Evolutionary conservation across 2,888 invertebrate genomes (phyloP).

Genomic region (Pachliopta kotzebuea): DNA sequence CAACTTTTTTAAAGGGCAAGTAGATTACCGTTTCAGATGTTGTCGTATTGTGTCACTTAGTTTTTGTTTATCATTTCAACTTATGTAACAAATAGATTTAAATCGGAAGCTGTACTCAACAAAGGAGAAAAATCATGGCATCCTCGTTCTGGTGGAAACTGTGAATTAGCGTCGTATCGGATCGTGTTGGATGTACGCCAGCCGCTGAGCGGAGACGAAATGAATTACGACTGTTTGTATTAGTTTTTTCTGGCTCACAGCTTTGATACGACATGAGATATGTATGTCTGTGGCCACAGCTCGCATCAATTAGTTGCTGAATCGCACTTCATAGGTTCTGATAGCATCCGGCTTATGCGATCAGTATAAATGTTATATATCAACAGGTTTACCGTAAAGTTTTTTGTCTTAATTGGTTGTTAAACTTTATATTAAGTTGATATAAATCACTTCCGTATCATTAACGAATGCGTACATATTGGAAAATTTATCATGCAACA

Average conservation of each 20-base stretch:
- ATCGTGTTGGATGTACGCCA: constrained; percentile 34
- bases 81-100: not conserved
- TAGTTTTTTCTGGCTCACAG: constrained; percentile 29
- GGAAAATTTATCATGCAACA: no score
- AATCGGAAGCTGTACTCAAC: not conserved
- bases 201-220: constrained; percentile 24
- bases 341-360: constrained; percentile 16
- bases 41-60: no score
- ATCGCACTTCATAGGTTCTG: constrained; percentile 13
- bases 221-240: constrained; percentile 29
- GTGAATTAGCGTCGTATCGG: constrained; percentile 9
- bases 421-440: no score
- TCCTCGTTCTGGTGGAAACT: not conserved
- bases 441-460: no score
- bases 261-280: constrained; percentile 34
- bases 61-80: not conserved
- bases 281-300: constrained; percentile 26
- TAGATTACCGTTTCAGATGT: no score
- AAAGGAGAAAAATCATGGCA: constrained; percentile 4
- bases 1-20: not conserved
- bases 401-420: no score
- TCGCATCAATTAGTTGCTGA: constrained; percentile 24
- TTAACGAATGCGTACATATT: no score
- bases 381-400: no score
- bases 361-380: not conserved